Base-by-base conservation (phyloP, 2,888 invertebrate species). In the Synergus laeviventris region DNA sequence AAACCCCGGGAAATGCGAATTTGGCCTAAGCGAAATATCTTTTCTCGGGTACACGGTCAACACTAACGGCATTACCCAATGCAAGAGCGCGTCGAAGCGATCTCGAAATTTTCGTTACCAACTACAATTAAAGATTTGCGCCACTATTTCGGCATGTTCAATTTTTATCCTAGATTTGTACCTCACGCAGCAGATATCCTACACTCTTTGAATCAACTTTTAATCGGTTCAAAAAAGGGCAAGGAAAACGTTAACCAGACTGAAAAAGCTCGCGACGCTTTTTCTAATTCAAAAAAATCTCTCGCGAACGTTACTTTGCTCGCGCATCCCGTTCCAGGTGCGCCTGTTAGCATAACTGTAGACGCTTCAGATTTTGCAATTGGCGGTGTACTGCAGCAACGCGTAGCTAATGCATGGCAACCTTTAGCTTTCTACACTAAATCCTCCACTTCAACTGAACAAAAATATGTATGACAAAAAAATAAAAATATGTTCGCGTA, bases 141-240 rank as follows among this genome's bases (percentile, higher is more conserved):
- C 5, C 61, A 64, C 0, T 77, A 76, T 49, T 31, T 74, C 7
- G 73, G 74, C 9, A 36, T 89, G 85, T 11, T 90, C 1, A 91
- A 89, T 81, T 90, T 89, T 81, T 90, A 90, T 73, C 77, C 90
- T 7, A 74, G 87, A 11, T 91, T 86, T 79, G 79, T 91, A 0
- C 88, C 88, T 3, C 73, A 87, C 3, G 87, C 90, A 1, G 89
- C 90, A 1, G n/a, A 82, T n/a, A 74, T 81, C 1, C 89, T 89
- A 80, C 86, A 87, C 0, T 88, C 89, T 5, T 81, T 91, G 1
- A 83, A 88, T 73, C 84, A 85, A 42, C 81, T 81, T 42, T 70
- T 75, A 18, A 9, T 11, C 2, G 60, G 39, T 3, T 31, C 18
- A 16, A 49, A 24, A 11, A 73, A 77, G 24, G 60, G 56, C 9